Base-by-base conservation (phyloP, 1,140 invertebrate genomes). In the Metopolophium dirhodum region DNA sequence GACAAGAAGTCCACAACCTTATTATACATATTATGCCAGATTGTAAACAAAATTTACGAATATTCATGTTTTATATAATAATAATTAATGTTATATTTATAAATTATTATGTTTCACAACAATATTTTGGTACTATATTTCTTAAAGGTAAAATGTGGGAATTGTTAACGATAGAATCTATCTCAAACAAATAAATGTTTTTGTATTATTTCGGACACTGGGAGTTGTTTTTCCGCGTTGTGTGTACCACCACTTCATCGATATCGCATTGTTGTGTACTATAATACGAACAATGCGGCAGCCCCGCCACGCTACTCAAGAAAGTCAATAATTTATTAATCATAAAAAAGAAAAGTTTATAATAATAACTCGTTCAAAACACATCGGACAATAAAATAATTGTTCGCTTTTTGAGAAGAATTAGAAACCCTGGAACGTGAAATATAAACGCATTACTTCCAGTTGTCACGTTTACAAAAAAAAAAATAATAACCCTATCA, bases 391-490 rank as follows among this genome's bases (percentile, higher is more conserved):
- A 86, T 47, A 85, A 86, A 47, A 86, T 47, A 86, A 77, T 77
- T 77, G 61, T 77, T 77, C 61, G 14, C 30, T 77, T 86, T 47
- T 86, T 14, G 45, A 47, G 26, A 86, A 86, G 41, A 86, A 47
- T 30, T 30, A 37, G 22, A 83, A 83, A 37, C 22, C 77, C 11
- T 14, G 11, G 9, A 45, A 51, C 18, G 47, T 35, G 85, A 87
- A 47, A 54, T 88, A 51, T 88, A 51, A 88, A 87, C 45, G 45
- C 47, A 87, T 49, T n/a, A 87, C n/a, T 87, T 49, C 18, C 49
- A 49, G 35, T 47, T 87, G 45, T 49, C 86, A 87, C 86, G 45
- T 87, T 87, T 87, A 87, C 86, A 87, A 87, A 87, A 87, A 87
- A 47, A 8, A 37, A 37, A 83, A 82, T 37, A 37, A 37, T 37